A percentile compares a stretch with the other conserved stretches of the same genome.
phyloP scores from a whole-genome alignment of 92 coral and sea anemone species.

The Porites evermanni region DNA sequence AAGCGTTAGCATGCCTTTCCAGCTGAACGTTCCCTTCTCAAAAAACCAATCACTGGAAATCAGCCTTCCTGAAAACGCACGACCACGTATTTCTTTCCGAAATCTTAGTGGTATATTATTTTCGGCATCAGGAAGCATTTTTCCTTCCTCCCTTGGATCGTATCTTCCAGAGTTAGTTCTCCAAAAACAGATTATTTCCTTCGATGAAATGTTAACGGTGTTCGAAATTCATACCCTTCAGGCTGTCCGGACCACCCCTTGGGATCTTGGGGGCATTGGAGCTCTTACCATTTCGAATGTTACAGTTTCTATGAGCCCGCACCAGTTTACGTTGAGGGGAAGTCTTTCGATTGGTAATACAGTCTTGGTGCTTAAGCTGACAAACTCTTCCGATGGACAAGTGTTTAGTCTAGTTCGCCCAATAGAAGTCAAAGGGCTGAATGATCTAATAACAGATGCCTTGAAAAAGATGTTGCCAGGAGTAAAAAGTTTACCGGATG shows the following conservation, averaged over 20 bases:
- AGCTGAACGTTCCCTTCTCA: slow-evolving; percentile 53
- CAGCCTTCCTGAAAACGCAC: slow-evolving; percentile 10
- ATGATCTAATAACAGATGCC: slow-evolving; percentile 12
- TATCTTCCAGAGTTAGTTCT: slow-evolving; percentile 54
- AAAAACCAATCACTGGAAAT: slow-evolving; percentile 28
- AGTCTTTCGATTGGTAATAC: background rate
- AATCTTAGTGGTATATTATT: slow-evolving; percentile 51
- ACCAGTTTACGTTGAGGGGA: background rate
- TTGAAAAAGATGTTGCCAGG: slow-evolving; percentile 41
- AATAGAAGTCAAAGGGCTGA: slow-evolving; percentile 10
- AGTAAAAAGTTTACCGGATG: slow-evolving; percentile 47
- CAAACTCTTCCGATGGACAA: slow-evolving; percentile 38
- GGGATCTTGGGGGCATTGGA: slow-evolving; percentile 68
- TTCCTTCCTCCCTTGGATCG: slow-evolving; percentile 42
- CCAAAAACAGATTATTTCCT: slow-evolving; percentile 37
- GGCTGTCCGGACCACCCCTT: slow-evolving; percentile 28
- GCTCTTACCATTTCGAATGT: slow-evolving; percentile 21
- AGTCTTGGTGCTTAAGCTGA: background rate
- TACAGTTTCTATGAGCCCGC: slow-evolving; percentile 9
- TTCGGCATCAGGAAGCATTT: slow-evolving; percentile 14
- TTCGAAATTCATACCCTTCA: slow-evolving; percentile 24
- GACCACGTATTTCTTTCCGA: background rate
- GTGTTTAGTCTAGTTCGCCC: slow-evolving; percentile 35
- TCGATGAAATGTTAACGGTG: slow-evolving; percentile 21
- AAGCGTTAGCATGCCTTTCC: slow-evolving; percentile 50